Base-by-base conservation (phyloP, 2,113 vertebrate genomes). In the Petroica traversi region DNA sequence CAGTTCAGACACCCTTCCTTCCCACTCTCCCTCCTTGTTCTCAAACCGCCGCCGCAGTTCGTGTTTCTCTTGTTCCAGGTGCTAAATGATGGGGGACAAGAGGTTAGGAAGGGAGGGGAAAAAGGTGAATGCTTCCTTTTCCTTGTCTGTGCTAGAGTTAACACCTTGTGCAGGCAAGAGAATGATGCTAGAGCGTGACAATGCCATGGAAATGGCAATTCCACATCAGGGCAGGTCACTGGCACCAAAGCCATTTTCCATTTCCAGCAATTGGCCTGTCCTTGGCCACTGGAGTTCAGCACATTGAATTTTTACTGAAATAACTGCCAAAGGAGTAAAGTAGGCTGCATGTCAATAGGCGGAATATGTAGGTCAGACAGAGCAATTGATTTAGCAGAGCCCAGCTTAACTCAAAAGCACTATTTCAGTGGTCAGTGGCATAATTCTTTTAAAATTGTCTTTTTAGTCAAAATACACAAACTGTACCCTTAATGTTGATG, bases 1-100 rank as follows among this genome's bases (percentile, higher is more conserved):
- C 98, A 99, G 98, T 78, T 99, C 99, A 0, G 99, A 99, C 73
- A 99, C 99, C 2, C 99, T 98, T 40, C 99, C 98, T 98, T 99
- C 99, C 99, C 99, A 99, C 89, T 99, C 99, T 4, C 99, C 99
- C 96, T 99, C 99, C 57, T 98, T 98, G 87, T 98, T 99, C 95
- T 99, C 99, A 94, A 99, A 98, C 18, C 99, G 98, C 81, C 99
- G 97, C 78, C 99, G 98, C 86, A 99, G 71, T 92, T 99, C 99
- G 0, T 99, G 99, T 73, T 99, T 99, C 96, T 99, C 99, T 97
- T 99, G 99, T 94, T 99, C 99, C 97, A 99, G 97, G 96, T 99
- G 98, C 99, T 99, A 95, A 43, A 45, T 26, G 57, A 76, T 4
- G 5, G 34, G 22, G 19, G 40, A 76, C 13, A 66, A 57, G 43